Conservation (phyloP, 2,888 invertebrate species). For the Acleris holmiana region DNA sequence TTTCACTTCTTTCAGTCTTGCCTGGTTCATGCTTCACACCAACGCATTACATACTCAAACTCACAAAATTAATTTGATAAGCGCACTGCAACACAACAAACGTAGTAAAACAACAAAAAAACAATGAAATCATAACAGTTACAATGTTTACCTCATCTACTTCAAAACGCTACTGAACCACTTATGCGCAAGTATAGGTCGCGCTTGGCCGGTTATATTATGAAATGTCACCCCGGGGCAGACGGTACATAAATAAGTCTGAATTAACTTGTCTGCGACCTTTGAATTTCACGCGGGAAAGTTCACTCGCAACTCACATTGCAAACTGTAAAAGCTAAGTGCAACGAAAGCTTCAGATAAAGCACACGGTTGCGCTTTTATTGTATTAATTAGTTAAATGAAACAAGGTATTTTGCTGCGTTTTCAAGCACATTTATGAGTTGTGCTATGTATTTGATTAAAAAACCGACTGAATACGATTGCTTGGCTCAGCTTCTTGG, state of each 20-base stretch:
- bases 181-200: not conserved
- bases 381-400: not conserved
- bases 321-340: slow-evolving; percentile 43
- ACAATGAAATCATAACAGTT: not conserved
- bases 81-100: too few relatives aligned
- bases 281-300: slow-evolving; percentile 61
- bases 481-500: too few relatives aligned
- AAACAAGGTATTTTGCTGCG: too few relatives aligned
- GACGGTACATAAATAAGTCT: slow-evolving; percentile 80
- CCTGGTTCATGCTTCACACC: too few relatives aligned
- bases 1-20: too few relatives aligned
- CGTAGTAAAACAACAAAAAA: too few relatives aligned
- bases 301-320: slow-evolving; percentile 65
- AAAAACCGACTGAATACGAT: too few relatives aligned
- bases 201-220: slow-evolving; percentile 58
- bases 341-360: slow-evolving; percentile 18
- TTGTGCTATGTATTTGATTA: too few relatives aligned
- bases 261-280: slow-evolving; percentile 82
- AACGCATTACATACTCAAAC: too few relatives aligned
- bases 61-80: too few relatives aligned
- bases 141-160: not conserved
- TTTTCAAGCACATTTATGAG: too few relatives aligned
- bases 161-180: not conserved
- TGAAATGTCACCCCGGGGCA: slow-evolving; percentile 78
- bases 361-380: not conserved